These are phyloP conservation scores for Synergus laeviventris DNA, from an alignment of 2,888 invertebrate species.

Conservation along the genomic window DNA sequence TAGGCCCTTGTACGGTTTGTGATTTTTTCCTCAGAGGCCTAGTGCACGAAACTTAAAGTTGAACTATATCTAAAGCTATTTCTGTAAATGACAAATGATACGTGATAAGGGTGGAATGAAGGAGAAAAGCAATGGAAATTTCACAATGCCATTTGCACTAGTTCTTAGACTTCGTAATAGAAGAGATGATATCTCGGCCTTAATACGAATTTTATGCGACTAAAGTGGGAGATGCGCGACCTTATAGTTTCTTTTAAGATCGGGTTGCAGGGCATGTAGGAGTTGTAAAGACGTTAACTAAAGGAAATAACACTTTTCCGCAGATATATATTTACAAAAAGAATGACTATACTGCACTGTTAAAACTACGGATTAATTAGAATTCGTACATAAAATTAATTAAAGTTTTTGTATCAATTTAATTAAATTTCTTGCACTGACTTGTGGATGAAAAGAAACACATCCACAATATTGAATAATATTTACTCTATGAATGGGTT, in stretches of 20 bases:
- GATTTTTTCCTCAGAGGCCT: conserved; percentile 28
- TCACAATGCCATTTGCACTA: conserved; percentile 35
- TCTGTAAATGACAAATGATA: conserved; percentile 34
- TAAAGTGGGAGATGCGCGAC: conserved; percentile 7
- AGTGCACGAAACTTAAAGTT: conserved; percentile 30
- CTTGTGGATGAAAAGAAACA: neutral
- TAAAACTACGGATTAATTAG: neutral
- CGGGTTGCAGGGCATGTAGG: conserved; percentile 19
- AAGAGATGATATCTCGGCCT: conserved; percentile 37
- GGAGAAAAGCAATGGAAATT: conserved; percentile 35
- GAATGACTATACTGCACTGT: conserved; percentile 23
- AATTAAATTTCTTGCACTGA: neutral
- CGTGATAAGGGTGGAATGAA: conserved; percentile 34
- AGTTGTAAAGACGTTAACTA: neutral
- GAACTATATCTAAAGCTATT: conserved; percentile 27
- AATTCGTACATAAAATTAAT: neutral
- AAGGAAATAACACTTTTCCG: conserved; percentile 5
- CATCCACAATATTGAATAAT: neutral
- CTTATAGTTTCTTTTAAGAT: conserved; percentile 2
- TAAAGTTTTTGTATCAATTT: neutral
- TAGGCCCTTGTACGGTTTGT: conserved; percentile 7
- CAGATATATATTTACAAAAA: conserved; percentile 25
- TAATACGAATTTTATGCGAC: conserved; percentile 34
- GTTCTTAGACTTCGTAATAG: conserved; percentile 35
- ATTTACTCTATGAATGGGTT: neutral